Evolutionary conservation across 1,140 invertebrate genomes (phyloP), one percentile per base, ranked within the genome.

Genomic region (Brachionus rubens): DNA sequence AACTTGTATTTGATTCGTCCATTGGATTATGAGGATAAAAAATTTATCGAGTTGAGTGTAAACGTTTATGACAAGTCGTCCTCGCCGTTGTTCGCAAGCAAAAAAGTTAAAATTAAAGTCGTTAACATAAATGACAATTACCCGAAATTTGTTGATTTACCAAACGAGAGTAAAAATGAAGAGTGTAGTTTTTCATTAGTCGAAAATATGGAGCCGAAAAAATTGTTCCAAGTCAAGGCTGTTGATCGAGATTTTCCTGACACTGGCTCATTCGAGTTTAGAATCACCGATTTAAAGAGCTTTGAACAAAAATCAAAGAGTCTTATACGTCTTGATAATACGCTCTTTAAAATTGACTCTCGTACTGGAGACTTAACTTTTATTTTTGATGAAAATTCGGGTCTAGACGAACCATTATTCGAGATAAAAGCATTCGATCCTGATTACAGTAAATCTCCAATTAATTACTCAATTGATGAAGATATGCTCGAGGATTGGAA

Each of bases 401-500:
- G n/a, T 0, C 12, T 40, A 12, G 46, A 40, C 9, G 10, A 50
- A 10, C 30, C 24, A 10, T 48, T 72, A 21, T 48, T 54, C 21
- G 46, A 72, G 50, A n/a, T 72, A 9, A 48, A 72, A 41, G 68
- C 68, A 24, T 50, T 40, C 16, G 68, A 72, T 30, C 68, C 68
- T 1, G 68, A 72, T 46, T 72, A 50, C 14, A 72, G 68, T 33
- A 26, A 72, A n/a, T 54, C 46, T 9, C 7, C 16, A 9, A 54
- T 72, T 14, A n/a, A 48, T 16, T 72, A 54, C 24, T 72, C 30
- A 9, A 16, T 72, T 19, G 68, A 72, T n/a, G 50, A 72, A 41
- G 46, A 72, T 46, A n/a, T 30, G 12, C 9, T 36, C 12, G 19
- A 52, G 30, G 68, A 72, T 24, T 72, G 68, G 68, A 50, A 30